Conservation (phyloP, 2,797 vertebrate species). For the Merluccius polli region DNA sequence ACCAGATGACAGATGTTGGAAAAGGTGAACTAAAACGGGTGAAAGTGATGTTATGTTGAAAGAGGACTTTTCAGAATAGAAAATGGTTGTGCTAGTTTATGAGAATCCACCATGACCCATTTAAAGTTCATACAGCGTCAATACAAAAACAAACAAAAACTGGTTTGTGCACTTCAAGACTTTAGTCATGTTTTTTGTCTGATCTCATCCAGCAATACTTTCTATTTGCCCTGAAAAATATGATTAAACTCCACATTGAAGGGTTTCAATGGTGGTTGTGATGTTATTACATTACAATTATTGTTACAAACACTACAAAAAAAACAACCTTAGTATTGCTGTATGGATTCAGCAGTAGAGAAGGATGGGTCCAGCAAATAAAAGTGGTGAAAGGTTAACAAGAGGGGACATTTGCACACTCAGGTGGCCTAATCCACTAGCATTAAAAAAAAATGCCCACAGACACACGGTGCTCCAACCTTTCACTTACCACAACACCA, state of each 20-base stretch:
- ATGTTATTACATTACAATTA: background rate
- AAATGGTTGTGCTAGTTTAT: background rate
- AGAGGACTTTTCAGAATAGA: background rate
- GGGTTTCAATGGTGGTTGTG: background rate
- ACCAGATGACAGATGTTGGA: background rate
- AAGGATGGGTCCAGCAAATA: slow-evolving; percentile 13
- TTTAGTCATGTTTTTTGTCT: background rate
- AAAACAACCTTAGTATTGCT: slow-evolving; percentile 30
- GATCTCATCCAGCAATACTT: background rate
- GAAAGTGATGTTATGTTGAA: background rate
- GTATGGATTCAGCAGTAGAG: slow-evolving; percentile 1
- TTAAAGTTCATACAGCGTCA: background rate
- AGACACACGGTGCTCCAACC: slow-evolving; percentile 20
- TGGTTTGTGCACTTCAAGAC: background rate
- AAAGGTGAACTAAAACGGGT: background rate
- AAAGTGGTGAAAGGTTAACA: slow-evolving; percentile 11
- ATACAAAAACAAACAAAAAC: background rate
- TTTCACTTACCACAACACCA: slow-evolving; percentile 65
- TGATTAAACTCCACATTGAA: no score
- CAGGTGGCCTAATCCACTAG: background rate
- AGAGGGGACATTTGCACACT: slow-evolving; percentile 23
- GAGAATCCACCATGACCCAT: background rate
- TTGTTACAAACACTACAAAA: background rate
- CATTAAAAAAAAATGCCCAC: slow-evolving; percentile 35
- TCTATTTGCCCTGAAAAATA: background rate